These are phyloP conservation scores for Fragum sueziense DNA, from an alignment of 2,888 invertebrate species.

Conservation along the genomic window DNA sequence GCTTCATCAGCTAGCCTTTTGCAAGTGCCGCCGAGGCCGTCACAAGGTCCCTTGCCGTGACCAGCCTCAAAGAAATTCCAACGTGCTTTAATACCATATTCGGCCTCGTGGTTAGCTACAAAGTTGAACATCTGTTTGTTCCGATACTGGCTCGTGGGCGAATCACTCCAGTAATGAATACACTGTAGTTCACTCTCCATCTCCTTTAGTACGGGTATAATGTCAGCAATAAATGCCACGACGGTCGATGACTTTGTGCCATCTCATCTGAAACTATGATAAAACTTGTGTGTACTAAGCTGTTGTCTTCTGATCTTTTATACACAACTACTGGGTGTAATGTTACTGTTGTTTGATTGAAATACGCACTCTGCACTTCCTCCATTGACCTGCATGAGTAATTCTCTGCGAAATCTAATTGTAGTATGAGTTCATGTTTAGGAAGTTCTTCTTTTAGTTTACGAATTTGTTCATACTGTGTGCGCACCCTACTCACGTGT, in stretches of 20 bases:
- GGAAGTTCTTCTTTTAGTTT: conserved; percentile 27
- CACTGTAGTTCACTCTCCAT: not conserved
- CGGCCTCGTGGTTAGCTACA: conserved; percentile 16
- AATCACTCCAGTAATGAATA: conserved; percentile 39
- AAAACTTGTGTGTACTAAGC: conserved; percentile 20
- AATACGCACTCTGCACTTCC: conserved; percentile 30
- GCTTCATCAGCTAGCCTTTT: conserved; percentile 18
- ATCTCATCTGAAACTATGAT: conserved; percentile 33
- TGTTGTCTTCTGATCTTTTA: not conserved
- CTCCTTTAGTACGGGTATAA: conserved; percentile 22
- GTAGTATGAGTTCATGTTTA: conserved; percentile 9
- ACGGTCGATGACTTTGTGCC: conserved; percentile 24
- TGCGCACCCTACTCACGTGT: conserved; percentile 16
- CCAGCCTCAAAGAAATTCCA: conserved; percentile 33
- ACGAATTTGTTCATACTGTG: conserved; percentile 22
- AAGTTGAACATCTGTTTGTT: conserved; percentile 16
- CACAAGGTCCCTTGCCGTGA: conserved; percentile 36
- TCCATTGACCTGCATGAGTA: conserved; percentile 23
- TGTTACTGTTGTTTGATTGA: conserved; percentile 19
- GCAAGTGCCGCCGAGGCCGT: conserved; percentile 24
- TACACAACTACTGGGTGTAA: conserved; percentile 32
- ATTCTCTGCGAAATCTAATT: conserved; percentile 37
- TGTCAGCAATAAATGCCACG: conserved; percentile 25
- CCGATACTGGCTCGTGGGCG: conserved; percentile 35
- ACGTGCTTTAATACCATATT: conserved; percentile 1